Evolutionary conservation across 2,797 vertebrate genomes (phyloP), one percentile per base, ranked within the genome.

Genomic region (Morus bassanus): DNA sequence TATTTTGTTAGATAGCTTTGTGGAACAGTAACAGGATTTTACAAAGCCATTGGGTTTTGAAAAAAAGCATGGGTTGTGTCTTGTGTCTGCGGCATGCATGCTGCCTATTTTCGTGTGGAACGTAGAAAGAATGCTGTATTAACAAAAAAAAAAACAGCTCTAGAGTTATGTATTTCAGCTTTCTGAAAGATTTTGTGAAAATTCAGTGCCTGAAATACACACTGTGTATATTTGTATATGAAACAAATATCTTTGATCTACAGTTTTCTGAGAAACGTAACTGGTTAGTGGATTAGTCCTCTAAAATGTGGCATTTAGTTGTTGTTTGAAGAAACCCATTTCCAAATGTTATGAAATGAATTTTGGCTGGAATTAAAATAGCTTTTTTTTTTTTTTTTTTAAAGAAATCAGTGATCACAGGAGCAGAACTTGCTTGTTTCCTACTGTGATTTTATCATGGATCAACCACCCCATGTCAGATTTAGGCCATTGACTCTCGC

Each of bases 121-220:
- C 63, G 17, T 69, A 90, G 72, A 67, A 94, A 97, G 93, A 96
- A 92, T 95, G 84, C 88, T 80, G 33, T 94, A 85, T 95, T 78
- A 91, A 91, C 91, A 96, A 74, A 88, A 95, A 75, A 88, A 95
- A 91, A 73, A 21, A 0, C 82, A 88, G 60, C 90, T 89, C 43
- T 65, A 70, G 85, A 94, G 77, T 87, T 93, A 84, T 7, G 60
- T 93, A 94, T 94, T 96, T 96, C 96, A 90, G 74, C 45, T 67
- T 94, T 87, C 61, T 88, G 74, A 94, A 92, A 87, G 80, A 72
- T 90, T 91, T 91, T 80, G 77, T 94, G 91, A 95, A 97, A 97
- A 94, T 94, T 94, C 91, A 91, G 35, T 65, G 81, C 90, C 41
- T 46, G 84, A 80, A 78, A 65, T 95, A 78, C 57, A 72, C 6